Conservation (phyloP, 2,888 invertebrate species). For the Nezara viridula region DNA sequence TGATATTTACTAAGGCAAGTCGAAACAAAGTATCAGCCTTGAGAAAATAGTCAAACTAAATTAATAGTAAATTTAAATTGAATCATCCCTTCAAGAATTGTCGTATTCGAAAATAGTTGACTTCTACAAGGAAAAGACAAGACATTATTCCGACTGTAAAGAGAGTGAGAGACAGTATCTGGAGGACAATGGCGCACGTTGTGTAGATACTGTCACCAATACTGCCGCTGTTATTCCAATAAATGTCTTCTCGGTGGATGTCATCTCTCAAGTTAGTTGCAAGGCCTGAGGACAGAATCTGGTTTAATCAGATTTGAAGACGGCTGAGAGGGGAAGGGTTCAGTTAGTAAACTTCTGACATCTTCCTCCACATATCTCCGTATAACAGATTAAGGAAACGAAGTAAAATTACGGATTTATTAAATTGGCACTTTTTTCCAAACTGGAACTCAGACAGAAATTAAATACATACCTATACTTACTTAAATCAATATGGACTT, state of each 20-base stretch:
- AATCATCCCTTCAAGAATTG: no score
- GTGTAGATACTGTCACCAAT: neutral
- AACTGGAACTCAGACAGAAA: no score
- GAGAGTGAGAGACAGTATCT: neutral
- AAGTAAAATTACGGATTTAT: neutral
- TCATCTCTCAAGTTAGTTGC: conserved; percentile 10
- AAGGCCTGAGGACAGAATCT: neutral
- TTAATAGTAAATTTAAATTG: no score
- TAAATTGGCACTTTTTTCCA: no score
- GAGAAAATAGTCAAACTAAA: no score
- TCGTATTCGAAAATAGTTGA: neutral
- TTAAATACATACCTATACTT: no score
- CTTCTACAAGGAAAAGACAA: neutral
- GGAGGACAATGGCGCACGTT: neutral
- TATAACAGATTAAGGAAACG: neutral
- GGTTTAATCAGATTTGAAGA: conserved; percentile 5
- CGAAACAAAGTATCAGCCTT: no score
- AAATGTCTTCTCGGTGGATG: neutral
- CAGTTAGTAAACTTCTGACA: neutral
- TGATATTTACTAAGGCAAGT: no score
- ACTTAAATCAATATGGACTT: no score
- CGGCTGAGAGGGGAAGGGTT: neutral
- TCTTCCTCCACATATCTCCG: neutral
- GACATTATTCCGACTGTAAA: neutral
- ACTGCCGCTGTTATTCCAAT: neutral